phyloP scores from a whole-genome alignment of 2,113 vertebrate species.

The Microtus ochrogaster region DNA sequence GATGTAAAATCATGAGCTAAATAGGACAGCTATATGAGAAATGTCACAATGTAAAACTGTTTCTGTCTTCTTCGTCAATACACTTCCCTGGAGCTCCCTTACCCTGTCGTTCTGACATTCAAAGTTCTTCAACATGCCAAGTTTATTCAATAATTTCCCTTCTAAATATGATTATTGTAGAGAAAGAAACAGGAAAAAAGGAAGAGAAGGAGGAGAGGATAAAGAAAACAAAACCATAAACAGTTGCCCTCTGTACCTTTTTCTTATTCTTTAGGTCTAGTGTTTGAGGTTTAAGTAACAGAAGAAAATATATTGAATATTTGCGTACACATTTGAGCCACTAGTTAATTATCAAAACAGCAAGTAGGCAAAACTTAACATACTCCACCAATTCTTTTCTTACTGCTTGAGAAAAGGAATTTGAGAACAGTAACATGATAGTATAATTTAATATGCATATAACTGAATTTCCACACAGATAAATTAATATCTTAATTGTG shows the following conservation, averaged over 20 bases:
- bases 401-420: neutral
- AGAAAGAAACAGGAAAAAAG: neutral
- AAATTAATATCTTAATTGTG: neutral
- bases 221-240: neutral
- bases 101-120: neutral
- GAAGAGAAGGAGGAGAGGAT: too few relatives aligned
- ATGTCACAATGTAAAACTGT: neutral
- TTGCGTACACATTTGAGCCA: neutral
- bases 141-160: neutral
- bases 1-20: slow-evolving; percentile 25
- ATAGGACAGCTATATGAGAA: neutral
- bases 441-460: neutral
- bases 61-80: neutral
- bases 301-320: slow-evolving; percentile 9
- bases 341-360: neutral
- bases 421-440: neutral
- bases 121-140: neutral
- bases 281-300: neutral
- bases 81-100: neutral
- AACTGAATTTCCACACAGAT: slow-evolving; percentile 16
- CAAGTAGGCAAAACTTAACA: neutral
- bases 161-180: neutral
- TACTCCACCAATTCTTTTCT: neutral
- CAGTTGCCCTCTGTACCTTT: neutral
- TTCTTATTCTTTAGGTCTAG: neutral